A percentile compares a stretch with the other conserved stretches of the same genome.
These are phyloP conservation scores for Apoda limacodes DNA, from an alignment of 2,888 invertebrate species.

Conservation along the genomic window DNA sequence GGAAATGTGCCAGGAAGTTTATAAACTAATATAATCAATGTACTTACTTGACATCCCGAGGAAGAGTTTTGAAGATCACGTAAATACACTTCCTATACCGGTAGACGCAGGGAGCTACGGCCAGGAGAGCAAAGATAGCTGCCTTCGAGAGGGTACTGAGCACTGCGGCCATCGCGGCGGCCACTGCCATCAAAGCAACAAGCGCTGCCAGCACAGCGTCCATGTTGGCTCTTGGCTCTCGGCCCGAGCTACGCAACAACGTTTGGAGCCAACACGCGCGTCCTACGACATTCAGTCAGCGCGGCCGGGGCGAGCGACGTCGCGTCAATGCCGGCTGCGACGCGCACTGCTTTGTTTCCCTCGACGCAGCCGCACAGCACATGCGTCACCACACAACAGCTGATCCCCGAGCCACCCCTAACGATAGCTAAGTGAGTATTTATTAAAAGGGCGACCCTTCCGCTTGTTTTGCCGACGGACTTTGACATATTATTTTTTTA, in stretches of 20 bases:
- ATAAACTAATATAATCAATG: too few relatives aligned
- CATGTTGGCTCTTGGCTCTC: conserved; percentile 60
- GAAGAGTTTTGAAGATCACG: conserved; percentile 73
- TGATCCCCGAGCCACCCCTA: conserved; percentile 48
- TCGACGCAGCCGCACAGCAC: conserved; percentile 38
- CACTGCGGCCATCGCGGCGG: conserved; percentile 67
- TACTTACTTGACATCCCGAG: conserved; percentile 76
- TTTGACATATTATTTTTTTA: too few relatives aligned
- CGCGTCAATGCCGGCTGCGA: conserved; percentile 35
- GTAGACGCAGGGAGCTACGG: conserved; percentile 65
- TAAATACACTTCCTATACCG: conserved; percentile 69
- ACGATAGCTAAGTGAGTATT: too few relatives aligned
- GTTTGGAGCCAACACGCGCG: conserved; percentile 21
- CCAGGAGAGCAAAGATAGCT: conserved; percentile 76
- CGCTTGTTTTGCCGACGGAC: too few relatives aligned
- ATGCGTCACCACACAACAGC: conserved; percentile 63
- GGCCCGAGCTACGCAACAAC: too few relatives aligned
- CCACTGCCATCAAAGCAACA: conserved; percentile 64
- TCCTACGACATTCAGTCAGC: conserved; percentile 23
- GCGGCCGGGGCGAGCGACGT: conserved; percentile 12
- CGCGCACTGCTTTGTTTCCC: conserved; percentile 29
- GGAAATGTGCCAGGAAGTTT: too few relatives aligned
- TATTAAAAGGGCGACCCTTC: too few relatives aligned
- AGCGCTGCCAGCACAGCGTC: conserved; percentile 65
- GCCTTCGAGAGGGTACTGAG: conserved; percentile 75